phyloP scores from a whole-genome alignment of 2,888 invertebrate species.

The Cryptophagus acutangulus region DNA sequence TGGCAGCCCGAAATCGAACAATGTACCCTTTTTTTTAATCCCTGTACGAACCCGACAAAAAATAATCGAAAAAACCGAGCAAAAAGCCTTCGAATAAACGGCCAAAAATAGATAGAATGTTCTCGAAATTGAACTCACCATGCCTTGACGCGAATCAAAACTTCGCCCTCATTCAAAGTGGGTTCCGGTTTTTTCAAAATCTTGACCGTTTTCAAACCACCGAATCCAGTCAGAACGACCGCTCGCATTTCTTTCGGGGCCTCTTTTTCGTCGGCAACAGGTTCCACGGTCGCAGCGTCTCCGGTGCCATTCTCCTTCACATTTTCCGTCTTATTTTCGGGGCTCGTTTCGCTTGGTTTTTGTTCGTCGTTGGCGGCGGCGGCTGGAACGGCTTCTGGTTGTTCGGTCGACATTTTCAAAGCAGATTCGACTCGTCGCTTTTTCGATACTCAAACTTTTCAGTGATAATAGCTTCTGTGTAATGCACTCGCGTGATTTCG shows the following conservation, averaged over 20 bases:
- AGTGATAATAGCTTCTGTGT: not conserved
- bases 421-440: not conserved
- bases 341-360: constrained; percentile 28
- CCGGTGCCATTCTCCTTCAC: constrained; percentile 47
- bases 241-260: constrained; percentile 79
- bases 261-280: constrained; percentile 32
- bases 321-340: constrained; percentile 31
- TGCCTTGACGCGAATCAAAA: constrained; percentile 77
- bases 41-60: too few relatives aligned
- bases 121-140: constrained; percentile 60
- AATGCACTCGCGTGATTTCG: constrained; percentile 1
- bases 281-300: constrained; percentile 44
- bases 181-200: constrained; percentile 77
- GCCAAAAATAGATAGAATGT: constrained; percentile 35
- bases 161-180: constrained; percentile 65
- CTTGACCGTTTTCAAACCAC: constrained; percentile 80
- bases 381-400: constrained; percentile 30
- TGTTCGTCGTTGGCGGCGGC: constrained; percentile 31
- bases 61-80: too few relatives aligned
- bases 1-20: too few relatives aligned
- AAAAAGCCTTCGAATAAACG: too few relatives aligned
- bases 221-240: constrained; percentile 78
- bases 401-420: constrained; percentile 24
- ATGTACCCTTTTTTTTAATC: too few relatives aligned
- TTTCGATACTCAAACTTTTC: not conserved